Evolutionary conservation across 2,797 vertebrate genomes (phyloP), one percentile per base, ranked within the genome.

Genomic region (Manis crassicaudata): DNA sequence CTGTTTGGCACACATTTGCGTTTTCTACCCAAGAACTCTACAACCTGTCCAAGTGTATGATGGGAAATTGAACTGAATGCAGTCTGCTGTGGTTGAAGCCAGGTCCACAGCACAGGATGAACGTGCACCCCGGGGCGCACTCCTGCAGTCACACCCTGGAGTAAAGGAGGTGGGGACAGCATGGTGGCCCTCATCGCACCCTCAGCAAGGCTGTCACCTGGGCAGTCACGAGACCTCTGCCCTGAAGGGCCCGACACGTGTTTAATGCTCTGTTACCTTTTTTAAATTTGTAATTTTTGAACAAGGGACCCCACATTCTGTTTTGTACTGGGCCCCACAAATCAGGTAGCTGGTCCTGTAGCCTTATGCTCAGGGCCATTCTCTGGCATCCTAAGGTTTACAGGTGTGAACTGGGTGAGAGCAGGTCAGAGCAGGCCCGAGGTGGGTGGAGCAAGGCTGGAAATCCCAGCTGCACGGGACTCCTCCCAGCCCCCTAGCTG

Each of bases 21-120:
- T 68, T 77, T 93, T 79, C 29, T 37, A 12, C 79, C 29, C 83
- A 88, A 35, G 27, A 91, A 37, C 37, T 90, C 68, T 29, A 87
- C 46, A 46, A 11, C 46, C 46, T 46, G 46, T 79, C 37, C 11
- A 50, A 70, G 52, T 37, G 3, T 35, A n/a, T n/a, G 73, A 50
- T 27, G 50, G n/a, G 46, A 81, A 86, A 72, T 56, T 40, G 60
- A 56, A 7, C 58, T 80, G 25, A 35, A 10, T 52, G 75, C 32
- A 70, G 40, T 23, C 63, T 65, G 21, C 56, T 18, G 29, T 43
- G 46, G 67, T 8, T 9, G 29, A 10, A 67, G 92, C 52, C 84
- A 56, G 70, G 67, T 13, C 62, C 17, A 13, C 8, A 16, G 18
- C 23, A n/a, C 23, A 21, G 58, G 46, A 11, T 12, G 46, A 10